Base-by-base conservation (phyloP, 2,113 vertebrate genomes). In the Entomyzon cyanotis region DNA sequence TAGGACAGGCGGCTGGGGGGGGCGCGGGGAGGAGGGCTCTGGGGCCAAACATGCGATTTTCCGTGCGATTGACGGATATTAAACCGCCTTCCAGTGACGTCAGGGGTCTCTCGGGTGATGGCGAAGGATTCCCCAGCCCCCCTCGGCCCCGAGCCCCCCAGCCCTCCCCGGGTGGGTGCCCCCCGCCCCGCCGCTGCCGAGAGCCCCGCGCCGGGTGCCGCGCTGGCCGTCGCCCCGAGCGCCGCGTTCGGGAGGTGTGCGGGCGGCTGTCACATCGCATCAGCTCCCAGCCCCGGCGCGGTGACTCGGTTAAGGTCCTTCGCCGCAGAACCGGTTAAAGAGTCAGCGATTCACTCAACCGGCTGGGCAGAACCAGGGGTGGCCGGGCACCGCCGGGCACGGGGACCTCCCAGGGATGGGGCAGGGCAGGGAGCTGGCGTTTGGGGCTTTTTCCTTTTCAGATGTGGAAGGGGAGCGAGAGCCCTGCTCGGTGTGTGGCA, bases 211-310 rank as follows among this genome's bases (percentile, higher is more conserved):
- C 17, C 2, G 5, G 63, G 87, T 41, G 68, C 89, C 1, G 5
- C 2, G 12, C 59, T 47, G 93, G 69, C 69, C 65, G 2, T 22
- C 4, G 94, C 95, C 94, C n/a, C 12, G 2, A 42, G 96, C 68
- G 10, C 56, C 0, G 33, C 15, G 5, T 3, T 52, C 42, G 25
- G 90, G 94, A 91, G 95, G 90, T 95, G 95, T 71, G 86, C 42
- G 77, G 90, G 85, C 49, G 17, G 83, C 97, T 97, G 96, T 97
- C 97, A 96, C 94, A 95, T 89, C 91, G 5, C 92, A 97, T 97
- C 96, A 97, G 88, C 81, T 81, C 90, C 68, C 15, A 0, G 73
- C 62, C 79, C 80, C 35, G 13, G 69, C 41, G 73, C 49, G 3
- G 49, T 58, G 41, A 84, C 94, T 77, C 85, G 39, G 18, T 35